These are phyloP conservation scores for Monopis laevigella DNA, from an alignment of 2,888 invertebrate species.

Conservation along the genomic window DNA sequence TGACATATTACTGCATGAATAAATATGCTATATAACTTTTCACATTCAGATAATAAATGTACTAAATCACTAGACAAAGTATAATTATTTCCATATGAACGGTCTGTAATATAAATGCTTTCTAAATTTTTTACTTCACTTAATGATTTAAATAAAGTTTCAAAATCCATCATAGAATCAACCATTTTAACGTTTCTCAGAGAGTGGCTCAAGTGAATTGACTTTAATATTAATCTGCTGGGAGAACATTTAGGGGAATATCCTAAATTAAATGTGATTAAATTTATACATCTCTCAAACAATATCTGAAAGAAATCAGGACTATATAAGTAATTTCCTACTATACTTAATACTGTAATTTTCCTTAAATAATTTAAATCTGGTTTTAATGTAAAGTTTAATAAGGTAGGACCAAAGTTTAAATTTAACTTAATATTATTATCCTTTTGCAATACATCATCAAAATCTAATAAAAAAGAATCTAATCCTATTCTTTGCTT, in stretches of 20 bases:
- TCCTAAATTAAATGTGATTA: slow-evolving; percentile 32
- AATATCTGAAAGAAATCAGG: slow-evolving; percentile 40
- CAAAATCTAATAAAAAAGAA: slow-evolving; percentile 33
- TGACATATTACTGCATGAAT: slow-evolving; percentile 30
- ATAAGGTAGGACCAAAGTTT: slow-evolving; percentile 22
- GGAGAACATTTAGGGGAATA: not conserved
- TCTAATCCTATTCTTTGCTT: slow-evolving; percentile 29
- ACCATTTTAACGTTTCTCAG: slow-evolving; percentile 41
- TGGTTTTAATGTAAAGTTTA: slow-evolving; percentile 23
- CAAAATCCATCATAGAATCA: slow-evolving; percentile 35
- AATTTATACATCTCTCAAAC: slow-evolving; percentile 34
- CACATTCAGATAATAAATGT: slow-evolving; percentile 32
- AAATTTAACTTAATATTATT: slow-evolving; percentile 29
- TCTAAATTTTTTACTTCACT: slow-evolving; percentile 38
- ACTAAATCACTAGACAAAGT: not conserved
- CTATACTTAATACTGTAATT: slow-evolving; percentile 41
- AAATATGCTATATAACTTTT: slow-evolving; percentile 35
- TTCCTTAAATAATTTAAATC: slow-evolving; percentile 35
- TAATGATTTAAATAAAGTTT: slow-evolving; percentile 32
- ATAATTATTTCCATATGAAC: not conserved
- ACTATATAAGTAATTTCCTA: slow-evolving; percentile 22
- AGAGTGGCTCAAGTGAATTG: slow-evolving; percentile 17
- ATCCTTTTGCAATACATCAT: slow-evolving; percentile 31
- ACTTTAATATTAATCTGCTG: slow-evolving; percentile 5
- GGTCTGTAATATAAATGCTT: slow-evolving; percentile 29